Evolutionary conservation across 2,797 vertebrate genomes (phyloP).

Genomic region (Rhinoraja longicauda): DNA sequence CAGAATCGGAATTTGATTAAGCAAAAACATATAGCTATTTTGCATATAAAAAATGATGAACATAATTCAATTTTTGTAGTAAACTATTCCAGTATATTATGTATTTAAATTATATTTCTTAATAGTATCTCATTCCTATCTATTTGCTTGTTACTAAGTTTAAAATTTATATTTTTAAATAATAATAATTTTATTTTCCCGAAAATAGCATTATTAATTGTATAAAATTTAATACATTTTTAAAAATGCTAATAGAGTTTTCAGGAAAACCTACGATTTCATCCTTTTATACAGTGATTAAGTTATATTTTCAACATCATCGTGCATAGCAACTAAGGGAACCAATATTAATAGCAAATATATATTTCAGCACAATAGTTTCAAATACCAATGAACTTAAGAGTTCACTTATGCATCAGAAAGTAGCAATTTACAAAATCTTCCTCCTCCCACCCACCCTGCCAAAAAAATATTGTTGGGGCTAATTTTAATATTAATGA

Average conservation of each 20-base stretch:
- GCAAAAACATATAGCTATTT: not conserved
- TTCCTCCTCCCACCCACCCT: constrained; percentile 40
- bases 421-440: constrained; percentile 75
- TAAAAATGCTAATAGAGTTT: not conserved
- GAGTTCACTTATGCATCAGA: constrained; percentile 75
- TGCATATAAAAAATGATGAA: not conserved
- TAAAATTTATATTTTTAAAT: not conserved
- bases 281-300: not conserved
- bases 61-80: not conserved
- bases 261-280: constrained; percentile 7
- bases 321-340: not conserved
- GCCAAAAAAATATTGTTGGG: constrained; percentile 69
- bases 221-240: not conserved
- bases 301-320: too few relatives aligned
- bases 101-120: not conserved
- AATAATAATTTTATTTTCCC: not conserved
- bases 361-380: not conserved
- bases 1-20: not conserved
- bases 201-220: not conserved
- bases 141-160: not conserved
- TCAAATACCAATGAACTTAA: constrained; percentile 56
- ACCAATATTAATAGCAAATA: not conserved
- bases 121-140: not conserved
- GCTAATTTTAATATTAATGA: constrained; percentile 99
- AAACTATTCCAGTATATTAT: not conserved